Base-by-base conservation (phyloP, 2,113 vertebrate genomes). In the Caretta caretta region DNA sequence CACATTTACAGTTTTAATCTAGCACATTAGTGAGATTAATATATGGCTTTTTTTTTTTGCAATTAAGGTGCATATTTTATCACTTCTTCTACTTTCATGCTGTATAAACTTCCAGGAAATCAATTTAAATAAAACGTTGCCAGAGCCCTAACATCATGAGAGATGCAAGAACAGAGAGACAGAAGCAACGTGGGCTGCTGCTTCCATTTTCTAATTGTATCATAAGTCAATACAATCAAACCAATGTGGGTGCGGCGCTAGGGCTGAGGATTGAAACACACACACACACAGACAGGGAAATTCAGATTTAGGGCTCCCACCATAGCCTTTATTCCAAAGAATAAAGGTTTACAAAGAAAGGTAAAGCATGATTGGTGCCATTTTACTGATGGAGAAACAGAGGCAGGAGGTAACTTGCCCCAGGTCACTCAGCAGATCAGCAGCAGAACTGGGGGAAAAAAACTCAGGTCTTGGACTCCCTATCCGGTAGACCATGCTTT, bases 41-140 rank as follows among this genome's bases (percentile, higher is more conserved):
- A 97, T 89, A 91, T 90, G 96, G 69, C 0, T 16, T 0, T 9
- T 76, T 98, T 98, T 49, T 9, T 97, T 98, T 97, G 95, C 98
- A 98, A 98, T 98, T 98, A 98, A 97, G 93, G 93, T 95, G 97
- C 97, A 97, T 98, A 98, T 98, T 97, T 98, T 97, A 98, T 98
- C 97, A 97, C 96, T 94, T 96, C 97, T 98, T 96, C 92, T 98
- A 90, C 96, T 96, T 98, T 98, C 97, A 98, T 96, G 98, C 98
- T 98, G 91, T 98, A 97, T 98, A 98, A 98, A 98, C 97, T 97
- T 97, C 62, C 95, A 97, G 97, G 97, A 98, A 97, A 98, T 97
- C 97, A 95, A 42, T 42, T 42, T 42, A 42, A 42, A 42, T 42
- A 98, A 98, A 98, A 97, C 96, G 87, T 51, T 91, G 95, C 90